Evolutionary conservation across 1,140 invertebrate species (phyloP), one percentile per base, ranked within the genome.

Genomic region (Agrilus planipennis): DNA sequence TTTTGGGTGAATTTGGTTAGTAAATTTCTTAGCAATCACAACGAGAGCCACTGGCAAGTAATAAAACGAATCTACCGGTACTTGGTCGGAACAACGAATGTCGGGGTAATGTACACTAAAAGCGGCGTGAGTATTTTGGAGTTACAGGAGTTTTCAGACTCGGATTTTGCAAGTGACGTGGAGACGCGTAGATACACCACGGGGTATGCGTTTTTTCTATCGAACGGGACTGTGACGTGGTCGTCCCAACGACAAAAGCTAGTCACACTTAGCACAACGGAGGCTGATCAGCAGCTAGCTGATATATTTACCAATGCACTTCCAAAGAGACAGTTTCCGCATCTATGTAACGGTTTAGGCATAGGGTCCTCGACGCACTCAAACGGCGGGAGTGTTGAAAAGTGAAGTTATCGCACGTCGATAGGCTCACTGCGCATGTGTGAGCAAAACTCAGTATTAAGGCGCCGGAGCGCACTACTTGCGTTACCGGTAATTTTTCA

Each of bases 61-160:
- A 56, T 51, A 1, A 64, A 64, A 42, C 44, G 55, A 23, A 52
- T 68, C 4, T 45, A 64, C 6, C 23, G 51, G 12, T 66, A 67
- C 46, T 42, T 69, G 1, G 54, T 56, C 28, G 57, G 49, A 21
- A 66, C 65, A 6, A 5, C 27, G 11, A 27, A 38, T 38, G n/a
- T 10, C 15, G 29, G 29, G 15, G 15, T 31, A 11, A 4, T 10
- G 15, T 31, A 31, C 12, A 31, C n/a, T n/a, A n/a, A n/a, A n/a
- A n/a, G n/a, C n/a, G n/a, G n/a, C n/a, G n/a, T n/a, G n/a, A n/a
- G n/a, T n/a, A n/a, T n/a, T n/a, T n/a, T n/a, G n/a, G 36, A 23
- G 28, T 11, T 44, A 12, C 25, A n/a, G 18, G 45, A 27, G 18
- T 63, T 45, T 39, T 34, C 39, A 17, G 62, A 62, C 46, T 42